These are phyloP conservation scores for Aegotheles bennettii DNA, from an alignment of 2,113 vertebrate genomes.

Conservation along the genomic window DNA sequence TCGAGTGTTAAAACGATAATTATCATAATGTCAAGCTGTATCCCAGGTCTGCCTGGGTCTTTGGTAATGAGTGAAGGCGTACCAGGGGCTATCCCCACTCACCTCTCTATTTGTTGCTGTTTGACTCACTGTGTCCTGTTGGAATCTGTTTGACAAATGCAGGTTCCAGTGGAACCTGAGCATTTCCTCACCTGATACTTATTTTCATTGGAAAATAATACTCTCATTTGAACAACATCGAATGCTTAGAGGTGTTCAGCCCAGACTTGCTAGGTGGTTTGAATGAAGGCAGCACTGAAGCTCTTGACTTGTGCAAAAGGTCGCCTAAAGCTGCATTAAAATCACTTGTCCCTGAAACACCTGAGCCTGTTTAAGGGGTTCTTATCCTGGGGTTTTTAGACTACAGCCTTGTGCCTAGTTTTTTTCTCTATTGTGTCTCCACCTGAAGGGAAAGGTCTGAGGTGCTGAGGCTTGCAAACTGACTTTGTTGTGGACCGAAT, in stretches of 20 bases:
- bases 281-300: not conserved
- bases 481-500: fast-evolving
- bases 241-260: not conserved
- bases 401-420: not conserved
- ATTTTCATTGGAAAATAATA: not conserved
- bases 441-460: not conserved
- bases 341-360: not conserved
- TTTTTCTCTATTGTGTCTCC: not conserved
- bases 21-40: not conserved
- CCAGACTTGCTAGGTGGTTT: fast-evolving
- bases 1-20: not conserved
- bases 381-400: not conserved
- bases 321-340: not conserved
- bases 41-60: not conserved
- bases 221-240: not conserved
- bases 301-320: not conserved
- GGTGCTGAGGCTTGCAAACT: not conserved
- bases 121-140: fast-evolving
- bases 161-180: not conserved
- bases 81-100: not conserved
- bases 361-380: not conserved
- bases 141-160: not conserved
- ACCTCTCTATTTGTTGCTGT: not conserved
- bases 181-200: not conserved
- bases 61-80: not conserved